phyloP scores from a whole-genome alignment of 2,797 vertebrate genomes.

The Megaceryle alcyon region DNA sequence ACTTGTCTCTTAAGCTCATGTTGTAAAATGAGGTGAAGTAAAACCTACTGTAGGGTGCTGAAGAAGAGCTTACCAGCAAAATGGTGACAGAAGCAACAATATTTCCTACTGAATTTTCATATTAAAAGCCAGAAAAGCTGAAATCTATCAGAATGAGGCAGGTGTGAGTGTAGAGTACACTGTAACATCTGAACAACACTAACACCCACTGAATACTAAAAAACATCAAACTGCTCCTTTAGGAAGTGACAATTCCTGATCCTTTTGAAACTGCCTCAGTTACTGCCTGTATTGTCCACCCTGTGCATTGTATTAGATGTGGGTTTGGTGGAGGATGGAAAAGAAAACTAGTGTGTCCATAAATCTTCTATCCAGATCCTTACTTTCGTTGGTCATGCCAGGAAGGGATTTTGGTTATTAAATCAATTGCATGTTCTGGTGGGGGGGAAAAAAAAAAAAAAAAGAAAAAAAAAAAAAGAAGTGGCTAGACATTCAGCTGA shows the following conservation, averaged over 20 bases:
- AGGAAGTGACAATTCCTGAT: not conserved
- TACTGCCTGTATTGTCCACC: not conserved
- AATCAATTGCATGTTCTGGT: not conserved
- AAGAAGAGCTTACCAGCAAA: not conserved
- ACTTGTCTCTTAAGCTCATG: not conserved
- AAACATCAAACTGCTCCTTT: not conserved
- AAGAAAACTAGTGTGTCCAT: rapidly evolving
- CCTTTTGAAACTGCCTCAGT: not conserved
- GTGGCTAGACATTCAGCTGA: not conserved
- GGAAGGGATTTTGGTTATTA: not conserved
- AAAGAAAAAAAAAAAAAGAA: not conserved
- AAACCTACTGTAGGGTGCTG: not conserved
- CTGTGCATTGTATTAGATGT: not conserved
- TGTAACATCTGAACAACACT: not conserved
- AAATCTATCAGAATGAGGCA: not conserved
- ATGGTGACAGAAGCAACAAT: not conserved
- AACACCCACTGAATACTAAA: not conserved
- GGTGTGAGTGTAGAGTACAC: not conserved
- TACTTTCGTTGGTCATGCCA: not conserved
- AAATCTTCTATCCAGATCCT: not conserved
- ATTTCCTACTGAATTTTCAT: not conserved
- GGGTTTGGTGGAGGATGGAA: not conserved
- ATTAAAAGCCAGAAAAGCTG: not conserved
- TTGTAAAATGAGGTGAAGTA: not conserved
- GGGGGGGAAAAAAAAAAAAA: not conserved